Evolutionary conservation across 2,888 invertebrate genomes (phyloP).

Genomic region (Agrochola litura): DNA sequence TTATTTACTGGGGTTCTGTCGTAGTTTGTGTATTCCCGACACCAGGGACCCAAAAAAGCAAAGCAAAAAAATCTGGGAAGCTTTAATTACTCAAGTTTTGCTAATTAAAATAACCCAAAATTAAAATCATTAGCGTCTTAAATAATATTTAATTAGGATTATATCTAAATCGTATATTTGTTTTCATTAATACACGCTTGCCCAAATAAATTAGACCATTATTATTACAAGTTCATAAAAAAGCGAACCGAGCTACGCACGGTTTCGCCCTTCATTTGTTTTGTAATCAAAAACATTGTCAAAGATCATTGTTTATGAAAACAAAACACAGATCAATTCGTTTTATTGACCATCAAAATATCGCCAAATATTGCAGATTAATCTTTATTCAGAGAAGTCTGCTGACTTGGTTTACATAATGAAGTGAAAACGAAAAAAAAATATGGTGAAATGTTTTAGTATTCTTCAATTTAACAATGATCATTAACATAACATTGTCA

Average conservation of each 20-base stretch:
- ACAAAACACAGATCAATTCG: conserved; percentile 24
- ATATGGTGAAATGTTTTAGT: background rate
- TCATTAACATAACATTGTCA: background rate
- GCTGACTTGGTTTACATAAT: no score
- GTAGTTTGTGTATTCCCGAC: conserved; percentile 66
- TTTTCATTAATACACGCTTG: conserved; percentile 24
- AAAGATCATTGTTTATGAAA: conserved; percentile 51
- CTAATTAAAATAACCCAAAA: conserved; percentile 4
- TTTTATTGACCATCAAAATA: conserved; percentile 1
- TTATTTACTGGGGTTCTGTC: conserved; percentile 70
- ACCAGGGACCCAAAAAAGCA: conserved; percentile 71
- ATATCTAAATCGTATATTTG: conserved; percentile 7
- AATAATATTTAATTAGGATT: background rate
- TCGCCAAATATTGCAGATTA: background rate
- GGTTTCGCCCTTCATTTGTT: conserved; percentile 20
- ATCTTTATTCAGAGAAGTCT: background rate
- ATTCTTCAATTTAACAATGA: conserved; percentile 20
- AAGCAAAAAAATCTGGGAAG: conserved; percentile 64
- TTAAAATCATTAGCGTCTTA: conserved; percentile 21
- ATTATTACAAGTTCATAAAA: conserved; percentile 17
- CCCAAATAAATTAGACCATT: conserved; percentile 32
- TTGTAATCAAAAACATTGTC: conserved; percentile 41
- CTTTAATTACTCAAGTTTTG: conserved; percentile 20
- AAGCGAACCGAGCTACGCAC: background rate
- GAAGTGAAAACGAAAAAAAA: background rate